phyloP scores from a whole-genome alignment of 1,140 invertebrate genomes.

The Scaptomyza pallida region DNA sequence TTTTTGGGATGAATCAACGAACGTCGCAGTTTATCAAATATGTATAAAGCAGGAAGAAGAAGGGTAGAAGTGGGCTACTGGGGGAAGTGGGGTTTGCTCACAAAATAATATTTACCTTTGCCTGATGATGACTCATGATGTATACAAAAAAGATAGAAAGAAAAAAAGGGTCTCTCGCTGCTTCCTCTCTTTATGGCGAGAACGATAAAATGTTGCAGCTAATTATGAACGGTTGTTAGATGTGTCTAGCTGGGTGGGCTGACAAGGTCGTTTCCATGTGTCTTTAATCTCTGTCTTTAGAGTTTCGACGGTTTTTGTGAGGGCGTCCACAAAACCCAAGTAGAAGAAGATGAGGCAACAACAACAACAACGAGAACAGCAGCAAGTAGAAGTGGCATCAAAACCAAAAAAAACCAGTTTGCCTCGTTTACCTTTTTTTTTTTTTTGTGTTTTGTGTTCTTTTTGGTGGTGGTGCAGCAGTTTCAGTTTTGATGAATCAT shows the following conservation, averaged over 20 bases:
- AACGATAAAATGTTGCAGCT: background rate
- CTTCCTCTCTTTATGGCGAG: slow-evolving; percentile 1
- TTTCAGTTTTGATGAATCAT: slow-evolving; percentile 43
- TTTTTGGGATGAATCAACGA: slow-evolving; percentile 58
- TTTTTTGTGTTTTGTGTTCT: too few species aligned
- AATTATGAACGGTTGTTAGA: background rate
- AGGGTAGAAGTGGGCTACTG: too few species aligned
- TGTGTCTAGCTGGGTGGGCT: slow-evolving; percentile 16
- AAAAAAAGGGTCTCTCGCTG: too few species aligned
- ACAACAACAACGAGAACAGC: too few species aligned
- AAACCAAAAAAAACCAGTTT: slow-evolving; percentile 7
- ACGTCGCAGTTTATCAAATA: slow-evolving; percentile 44
- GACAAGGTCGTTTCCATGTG: slow-evolving; percentile 29
- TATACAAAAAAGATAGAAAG: background rate
- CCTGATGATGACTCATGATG: slow-evolving; percentile 22
- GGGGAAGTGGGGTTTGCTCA: background rate
- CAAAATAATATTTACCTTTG: slow-evolving; percentile 42
- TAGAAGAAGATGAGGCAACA: background rate
- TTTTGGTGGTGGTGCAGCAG: slow-evolving; percentile 1
- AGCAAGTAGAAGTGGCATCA: background rate
- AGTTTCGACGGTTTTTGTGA: background rate
- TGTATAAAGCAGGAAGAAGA: slow-evolving; percentile 19
- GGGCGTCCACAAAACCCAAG: slow-evolving; percentile 4
- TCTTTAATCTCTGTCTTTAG: slow-evolving; percentile 2
- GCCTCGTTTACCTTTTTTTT: slow-evolving; percentile 17